Conservation (phyloP, 2,797 vertebrate genomes). For the Gymnothorax javanicus region DNA sequence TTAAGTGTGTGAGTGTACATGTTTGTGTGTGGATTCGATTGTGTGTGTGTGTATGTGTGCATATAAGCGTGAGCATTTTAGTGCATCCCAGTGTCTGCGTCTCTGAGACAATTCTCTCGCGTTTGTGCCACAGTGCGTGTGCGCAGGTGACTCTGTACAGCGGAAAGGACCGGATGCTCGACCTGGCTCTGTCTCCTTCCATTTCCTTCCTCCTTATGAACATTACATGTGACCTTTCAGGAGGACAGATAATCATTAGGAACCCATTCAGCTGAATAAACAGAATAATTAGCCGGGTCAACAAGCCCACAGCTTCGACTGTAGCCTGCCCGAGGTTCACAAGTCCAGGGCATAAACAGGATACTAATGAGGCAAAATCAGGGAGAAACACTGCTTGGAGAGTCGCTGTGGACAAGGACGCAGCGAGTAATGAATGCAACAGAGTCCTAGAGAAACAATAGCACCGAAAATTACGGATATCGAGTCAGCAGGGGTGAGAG, state of each 20-base stretch:
- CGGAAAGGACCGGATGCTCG: neutral
- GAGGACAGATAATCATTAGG: constrained; percentile 32
- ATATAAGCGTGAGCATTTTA: neutral
- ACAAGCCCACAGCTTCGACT: constrained; percentile 54
- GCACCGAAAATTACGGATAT: neutral
- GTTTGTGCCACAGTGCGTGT: neutral
- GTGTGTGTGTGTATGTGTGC: neutral
- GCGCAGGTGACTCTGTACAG: neutral
- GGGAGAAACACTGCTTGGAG: neutral
- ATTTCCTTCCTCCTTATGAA: neutral
- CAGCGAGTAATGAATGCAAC: neutral
- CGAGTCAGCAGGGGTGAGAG: neutral
- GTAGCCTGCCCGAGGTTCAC: constrained; percentile 40
- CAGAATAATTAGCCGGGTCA: constrained; percentile 70
- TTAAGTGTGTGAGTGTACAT: neutral
- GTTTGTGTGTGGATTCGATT: neutral
- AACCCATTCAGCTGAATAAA: constrained; percentile 67
- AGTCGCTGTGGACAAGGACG: neutral
- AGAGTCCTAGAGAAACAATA: neutral
- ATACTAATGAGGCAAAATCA: constrained; percentile 11
- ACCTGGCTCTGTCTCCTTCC: neutral
- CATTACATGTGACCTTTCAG: neutral
- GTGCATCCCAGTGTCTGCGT: neutral
- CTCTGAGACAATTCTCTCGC: neutral
- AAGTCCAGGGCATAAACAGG: constrained; percentile 24